Evolutionary conservation across 2,888 invertebrate genomes (phyloP).

Genomic region (Coelogynopora nodosa): DNA sequence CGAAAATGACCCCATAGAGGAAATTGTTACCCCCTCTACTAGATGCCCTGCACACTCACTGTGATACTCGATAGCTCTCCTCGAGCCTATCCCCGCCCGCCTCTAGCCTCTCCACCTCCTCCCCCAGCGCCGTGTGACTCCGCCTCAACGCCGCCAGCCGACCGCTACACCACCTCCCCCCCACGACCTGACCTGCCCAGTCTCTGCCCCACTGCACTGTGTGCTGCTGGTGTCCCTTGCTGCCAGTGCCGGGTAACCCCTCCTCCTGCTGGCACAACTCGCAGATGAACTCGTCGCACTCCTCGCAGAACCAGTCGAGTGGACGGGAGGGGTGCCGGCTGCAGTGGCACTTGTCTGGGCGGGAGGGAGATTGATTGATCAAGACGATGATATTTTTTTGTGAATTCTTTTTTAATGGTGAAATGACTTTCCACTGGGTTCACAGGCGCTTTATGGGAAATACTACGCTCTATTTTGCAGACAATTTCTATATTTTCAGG

Average conservation of each 20-base stretch:
- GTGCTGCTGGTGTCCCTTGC: background rate
- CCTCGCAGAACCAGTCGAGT: conserved; percentile 1
- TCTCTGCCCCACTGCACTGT: background rate
- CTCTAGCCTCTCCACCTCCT: background rate
- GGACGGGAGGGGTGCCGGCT: background rate
- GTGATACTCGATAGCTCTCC: background rate
- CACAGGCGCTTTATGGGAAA: too few relatives aligned
- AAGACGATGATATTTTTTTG: too few relatives aligned
- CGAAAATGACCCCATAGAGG: too few relatives aligned
- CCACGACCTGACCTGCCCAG: background rate
- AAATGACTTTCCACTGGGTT: too few relatives aligned
- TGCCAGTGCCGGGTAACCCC: too few relatives aligned
- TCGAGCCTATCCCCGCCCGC: background rate
- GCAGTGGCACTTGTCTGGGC: background rate
- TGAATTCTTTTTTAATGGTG: too few relatives aligned
- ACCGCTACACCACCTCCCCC: background rate
- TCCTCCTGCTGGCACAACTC: background rate
- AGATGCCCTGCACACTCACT: too few relatives aligned
- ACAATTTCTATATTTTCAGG: too few relatives aligned
- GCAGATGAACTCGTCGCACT: background rate
- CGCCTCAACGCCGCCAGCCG: background rate
- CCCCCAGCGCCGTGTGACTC: background rate
- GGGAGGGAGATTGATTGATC: background rate
- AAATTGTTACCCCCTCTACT: too few relatives aligned
- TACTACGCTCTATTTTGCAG: too few relatives aligned